Percentiles rank a stretch among this genome's conserved stretches.
phyloP scores from a whole-genome alignment of 2,797 vertebrate species.

The Anguilla megastoma region DNA sequence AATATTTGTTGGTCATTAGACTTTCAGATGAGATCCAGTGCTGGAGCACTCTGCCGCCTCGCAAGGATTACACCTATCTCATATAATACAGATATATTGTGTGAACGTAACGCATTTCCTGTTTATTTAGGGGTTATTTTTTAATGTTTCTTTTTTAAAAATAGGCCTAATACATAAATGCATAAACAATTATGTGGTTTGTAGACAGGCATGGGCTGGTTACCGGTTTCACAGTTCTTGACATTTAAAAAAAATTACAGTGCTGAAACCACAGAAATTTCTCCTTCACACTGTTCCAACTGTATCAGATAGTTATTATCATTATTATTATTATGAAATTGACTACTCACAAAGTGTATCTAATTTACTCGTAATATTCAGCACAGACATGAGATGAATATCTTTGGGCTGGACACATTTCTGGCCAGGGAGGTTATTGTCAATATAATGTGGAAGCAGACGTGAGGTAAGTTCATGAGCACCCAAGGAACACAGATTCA shows the following conservation, averaged over 20 bases:
- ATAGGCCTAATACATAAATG: not conserved
- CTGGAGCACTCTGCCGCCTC: not conserved
- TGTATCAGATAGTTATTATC: not conserved
- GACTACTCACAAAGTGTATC: not conserved
- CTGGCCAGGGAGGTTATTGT: not conserved
- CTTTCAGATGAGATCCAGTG: slow-evolving; percentile 3
- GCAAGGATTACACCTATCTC: not conserved
- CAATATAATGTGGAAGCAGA: not conserved
- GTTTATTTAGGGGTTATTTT: not conserved
- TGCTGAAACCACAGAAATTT: not conserved
- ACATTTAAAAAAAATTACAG: not conserved
- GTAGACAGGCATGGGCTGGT: not conserved
- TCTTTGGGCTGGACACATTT: not conserved
- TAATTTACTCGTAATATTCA: not conserved
- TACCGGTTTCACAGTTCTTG: not conserved
- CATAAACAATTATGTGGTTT: not conserved
- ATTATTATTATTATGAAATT: not conserved
- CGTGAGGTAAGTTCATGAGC: not conserved
- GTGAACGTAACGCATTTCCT: not conserved
- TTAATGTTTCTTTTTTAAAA: not conserved
- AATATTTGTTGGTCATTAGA: not conserved
- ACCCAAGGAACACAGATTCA: not conserved
- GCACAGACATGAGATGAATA: not conserved
- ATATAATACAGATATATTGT: not conserved
- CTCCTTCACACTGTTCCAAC: not conserved